Conservation (phyloP, 2,113 vertebrate genomes). For the Marmota monax region DNA sequence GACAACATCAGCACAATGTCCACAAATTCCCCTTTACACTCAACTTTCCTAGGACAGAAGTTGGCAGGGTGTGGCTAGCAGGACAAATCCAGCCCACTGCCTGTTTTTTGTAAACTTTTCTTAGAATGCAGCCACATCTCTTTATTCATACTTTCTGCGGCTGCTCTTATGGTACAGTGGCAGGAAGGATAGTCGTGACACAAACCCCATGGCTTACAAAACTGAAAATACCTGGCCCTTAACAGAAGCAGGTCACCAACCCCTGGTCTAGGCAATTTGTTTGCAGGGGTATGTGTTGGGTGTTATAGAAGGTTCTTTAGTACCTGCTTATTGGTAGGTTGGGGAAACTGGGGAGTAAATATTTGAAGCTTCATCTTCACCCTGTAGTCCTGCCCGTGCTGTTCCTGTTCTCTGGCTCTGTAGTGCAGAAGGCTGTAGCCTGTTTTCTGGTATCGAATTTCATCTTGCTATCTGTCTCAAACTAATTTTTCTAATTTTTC, state of each 20-base stretch:
- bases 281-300: neutral
- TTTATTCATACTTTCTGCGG: neutral
- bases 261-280: neutral
- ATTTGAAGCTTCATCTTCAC: neutral
- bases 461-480: neutral
- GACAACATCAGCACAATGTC: neutral
- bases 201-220: neutral
- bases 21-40: neutral
- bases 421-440: neutral
- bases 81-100: neutral
- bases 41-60: neutral
- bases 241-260: neutral
- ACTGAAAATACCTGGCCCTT: neutral
- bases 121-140: neutral
- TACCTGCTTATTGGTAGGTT: neutral
- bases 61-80: neutral
- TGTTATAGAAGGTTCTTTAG: neutral
- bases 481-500: constrained; percentile 42
- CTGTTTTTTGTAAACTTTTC: neutral
- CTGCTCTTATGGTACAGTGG: neutral
- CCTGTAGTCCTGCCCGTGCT: neutral
- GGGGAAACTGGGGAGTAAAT: neutral
- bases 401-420: neutral
- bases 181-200: neutral
- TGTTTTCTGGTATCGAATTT: neutral